These are phyloP conservation scores for Corella eumyota DNA, from an alignment of 23 tunicate species.

Conservation along the genomic window DNA sequence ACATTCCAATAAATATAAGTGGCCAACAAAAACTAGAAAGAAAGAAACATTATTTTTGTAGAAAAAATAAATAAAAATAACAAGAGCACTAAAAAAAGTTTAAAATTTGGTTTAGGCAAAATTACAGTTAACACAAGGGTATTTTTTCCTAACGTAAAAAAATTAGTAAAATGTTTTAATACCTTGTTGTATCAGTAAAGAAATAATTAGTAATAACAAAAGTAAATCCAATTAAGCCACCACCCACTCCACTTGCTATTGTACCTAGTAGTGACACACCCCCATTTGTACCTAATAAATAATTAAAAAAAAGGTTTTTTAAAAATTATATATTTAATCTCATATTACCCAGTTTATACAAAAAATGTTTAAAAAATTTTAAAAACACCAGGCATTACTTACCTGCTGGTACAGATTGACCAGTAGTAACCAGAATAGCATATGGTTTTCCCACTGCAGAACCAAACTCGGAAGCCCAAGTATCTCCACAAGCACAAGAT, in stretches of 20 bases:
- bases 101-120: too few species aligned
- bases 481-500: conserved; percentile 77
- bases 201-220: conserved; percentile 22
- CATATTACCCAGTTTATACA: too few species aligned
- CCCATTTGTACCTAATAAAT: conserved; percentile 65
- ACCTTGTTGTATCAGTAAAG: not conserved
- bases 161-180: not conserved
- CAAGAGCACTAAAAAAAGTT: too few species aligned
- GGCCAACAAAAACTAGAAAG: conserved; percentile 41
- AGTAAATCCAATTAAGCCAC: conserved; percentile 29
- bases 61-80: not conserved
- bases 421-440: conserved; percentile 30
- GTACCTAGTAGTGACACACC: conserved; percentile 65
- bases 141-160: too few species aligned
- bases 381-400: not conserved
- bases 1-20: conserved; percentile 25
- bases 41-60: not conserved
- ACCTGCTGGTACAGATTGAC: conserved; percentile 82
- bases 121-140: too few species aligned
- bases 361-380: not conserved
- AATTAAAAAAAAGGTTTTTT: not conserved
- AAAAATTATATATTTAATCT: not conserved
- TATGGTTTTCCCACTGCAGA: conserved; percentile 41
- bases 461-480: conserved; percentile 90
- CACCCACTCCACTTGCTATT: conserved; percentile 59